Percentiles rank a stretch among this genome's conserved stretches.
Conservation (phyloP, 2,113 vertebrate species). For the Chroicocephalus ridibundus region DNA sequence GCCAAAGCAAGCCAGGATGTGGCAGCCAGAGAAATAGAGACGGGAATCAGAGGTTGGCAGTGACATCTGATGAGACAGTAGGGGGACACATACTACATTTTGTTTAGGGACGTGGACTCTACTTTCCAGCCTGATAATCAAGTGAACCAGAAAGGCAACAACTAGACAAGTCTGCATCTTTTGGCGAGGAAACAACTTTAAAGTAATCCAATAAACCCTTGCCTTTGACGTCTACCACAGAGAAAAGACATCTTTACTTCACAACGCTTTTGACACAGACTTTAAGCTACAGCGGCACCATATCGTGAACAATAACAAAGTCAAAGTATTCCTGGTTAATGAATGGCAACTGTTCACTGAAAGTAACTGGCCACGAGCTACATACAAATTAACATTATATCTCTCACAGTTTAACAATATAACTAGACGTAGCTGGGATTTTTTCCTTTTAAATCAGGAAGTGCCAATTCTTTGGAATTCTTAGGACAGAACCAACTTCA, state of each 20-base stretch:
- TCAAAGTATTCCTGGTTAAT: not conserved
- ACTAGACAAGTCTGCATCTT: not conserved
- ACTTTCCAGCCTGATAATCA: not conserved
- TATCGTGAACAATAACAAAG: not conserved
- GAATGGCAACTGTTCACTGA: not conserved
- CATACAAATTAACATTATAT: not conserved
- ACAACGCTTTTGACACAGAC: not conserved
- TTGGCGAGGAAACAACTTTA: not conserved
- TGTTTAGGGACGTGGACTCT: not conserved
- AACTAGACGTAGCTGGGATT: not conserved
- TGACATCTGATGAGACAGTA: not conserved
- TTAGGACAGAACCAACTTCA: not conserved
- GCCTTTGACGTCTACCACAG: not conserved
- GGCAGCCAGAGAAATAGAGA: not conserved
- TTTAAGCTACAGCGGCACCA: not conserved
- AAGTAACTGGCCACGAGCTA: not conserved
- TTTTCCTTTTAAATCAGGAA: not conserved
- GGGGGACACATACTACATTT: fast-evolving
- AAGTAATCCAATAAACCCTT: not conserved
- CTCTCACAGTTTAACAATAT: not conserved
- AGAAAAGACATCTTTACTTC: not conserved
- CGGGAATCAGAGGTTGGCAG: not conserved
- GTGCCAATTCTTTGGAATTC: not conserved
- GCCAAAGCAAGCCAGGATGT: not conserved
- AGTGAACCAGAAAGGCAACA: not conserved